Conservation (phyloP, 2,797 vertebrate species). For the Karalla daura region DNA sequence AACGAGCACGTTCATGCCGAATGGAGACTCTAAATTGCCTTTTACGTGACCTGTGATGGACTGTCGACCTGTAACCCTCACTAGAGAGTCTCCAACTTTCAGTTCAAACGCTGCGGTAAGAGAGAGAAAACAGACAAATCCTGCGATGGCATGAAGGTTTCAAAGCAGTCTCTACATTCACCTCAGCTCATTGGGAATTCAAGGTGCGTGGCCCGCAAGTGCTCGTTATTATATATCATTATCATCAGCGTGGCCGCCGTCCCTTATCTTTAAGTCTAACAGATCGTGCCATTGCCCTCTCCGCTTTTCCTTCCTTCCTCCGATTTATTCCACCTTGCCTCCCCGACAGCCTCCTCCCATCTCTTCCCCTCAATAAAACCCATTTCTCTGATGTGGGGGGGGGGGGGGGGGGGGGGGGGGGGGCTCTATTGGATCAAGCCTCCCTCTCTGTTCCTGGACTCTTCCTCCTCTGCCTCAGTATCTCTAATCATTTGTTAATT, state of each 20-base stretch:
- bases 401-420: too few relatives aligned
- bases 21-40: too few relatives aligned
- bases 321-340: slow-evolving; percentile 11
- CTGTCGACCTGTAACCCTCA: too few relatives aligned
- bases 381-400: too few relatives aligned
- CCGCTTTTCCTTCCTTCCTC: slow-evolving; percentile 14
- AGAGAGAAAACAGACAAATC: background rate
- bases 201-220: background rate
- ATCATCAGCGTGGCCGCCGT: slow-evolving; percentile 19
- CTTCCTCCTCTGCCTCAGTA: slow-evolving; percentile 23
- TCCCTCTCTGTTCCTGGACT: slow-evolving; percentile 29
- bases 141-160: too few relatives aligned
- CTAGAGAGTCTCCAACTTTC: too few relatives aligned
- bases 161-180: slow-evolving; percentile 8
- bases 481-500: slow-evolving; percentile 46
- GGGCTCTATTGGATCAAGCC: slow-evolving; percentile 45
- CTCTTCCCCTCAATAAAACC: slow-evolving; percentile 21
- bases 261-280: slow-evolving; percentile 11
- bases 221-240: slow-evolving; percentile 40
- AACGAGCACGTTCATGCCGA: too few relatives aligned
- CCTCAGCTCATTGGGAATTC: slow-evolving; percentile 28
- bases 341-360: slow-evolving; percentile 17
- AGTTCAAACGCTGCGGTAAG: background rate
- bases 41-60: too few relatives aligned
- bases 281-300: slow-evolving; percentile 1